Percentiles rank a stretch among this genome's conserved stretches.
phyloP scores from a whole-genome alignment of 2,113 vertebrate genomes.

The Hippopotamus amphibius region DNA sequence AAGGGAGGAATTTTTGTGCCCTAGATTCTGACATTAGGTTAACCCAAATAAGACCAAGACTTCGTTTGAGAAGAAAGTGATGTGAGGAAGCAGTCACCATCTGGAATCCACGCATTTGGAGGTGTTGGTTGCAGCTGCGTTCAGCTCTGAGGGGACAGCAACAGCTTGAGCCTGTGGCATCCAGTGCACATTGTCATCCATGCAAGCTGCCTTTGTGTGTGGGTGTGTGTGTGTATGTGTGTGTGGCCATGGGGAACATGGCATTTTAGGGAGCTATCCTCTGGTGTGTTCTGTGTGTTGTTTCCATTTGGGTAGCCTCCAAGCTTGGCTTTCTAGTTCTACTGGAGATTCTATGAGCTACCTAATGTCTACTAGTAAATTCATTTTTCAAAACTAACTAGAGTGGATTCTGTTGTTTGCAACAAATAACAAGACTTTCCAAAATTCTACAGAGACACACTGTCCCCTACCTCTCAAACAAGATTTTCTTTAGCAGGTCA shows the following conservation, averaged over 20 bases:
- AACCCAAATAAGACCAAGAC: background rate
- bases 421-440: constrained; percentile 2
- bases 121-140: too few relatives aligned
- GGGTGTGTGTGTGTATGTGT: background rate
- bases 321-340: background rate
- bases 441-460: background rate
- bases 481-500: background rate
- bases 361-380: background rate
- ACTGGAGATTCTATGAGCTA: background rate
- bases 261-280: background rate
- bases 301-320: background rate
- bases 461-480: background rate
- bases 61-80: background rate
- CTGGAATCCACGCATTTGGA: background rate
- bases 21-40: background rate
- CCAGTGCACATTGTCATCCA: background rate
- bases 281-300: background rate
- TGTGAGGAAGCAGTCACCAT: background rate
- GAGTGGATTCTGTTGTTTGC: background rate
- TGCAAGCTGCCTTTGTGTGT: background rate
- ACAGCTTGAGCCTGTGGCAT: background rate
- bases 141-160: background rate
- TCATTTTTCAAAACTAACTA: background rate
- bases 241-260: background rate
- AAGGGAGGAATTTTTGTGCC: background rate